These are phyloP conservation scores for Aratinga solstitialis DNA, from an alignment of 2,797 vertebrate species.

Conservation along the genomic window DNA sequence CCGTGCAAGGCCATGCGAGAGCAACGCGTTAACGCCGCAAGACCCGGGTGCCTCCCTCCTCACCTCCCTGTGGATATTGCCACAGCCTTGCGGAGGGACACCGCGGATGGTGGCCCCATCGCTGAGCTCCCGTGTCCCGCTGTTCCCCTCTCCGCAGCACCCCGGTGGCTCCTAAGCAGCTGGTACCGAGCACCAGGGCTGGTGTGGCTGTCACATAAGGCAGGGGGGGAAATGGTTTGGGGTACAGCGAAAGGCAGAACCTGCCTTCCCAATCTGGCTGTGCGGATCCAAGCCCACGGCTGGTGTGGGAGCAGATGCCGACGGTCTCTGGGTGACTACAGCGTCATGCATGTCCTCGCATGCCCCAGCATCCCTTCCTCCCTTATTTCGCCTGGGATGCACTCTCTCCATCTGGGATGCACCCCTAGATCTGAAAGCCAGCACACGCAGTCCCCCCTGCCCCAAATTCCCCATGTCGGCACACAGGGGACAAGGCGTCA, in stretches of 20 bases:
- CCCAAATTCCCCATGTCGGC: neutral
- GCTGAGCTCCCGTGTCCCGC: accelerated
- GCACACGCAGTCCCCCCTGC: accelerated
- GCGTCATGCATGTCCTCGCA: accelerated
- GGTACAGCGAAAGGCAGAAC: accelerated
- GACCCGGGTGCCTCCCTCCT: neutral
- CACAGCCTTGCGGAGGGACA: neutral
- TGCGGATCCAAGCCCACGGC: accelerated
- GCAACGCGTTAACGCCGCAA: neutral
- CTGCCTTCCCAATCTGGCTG: neutral
- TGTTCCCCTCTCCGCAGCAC: neutral
- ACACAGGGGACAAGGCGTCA: neutral
- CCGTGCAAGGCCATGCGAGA: neutral
- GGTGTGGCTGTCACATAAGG: neutral
- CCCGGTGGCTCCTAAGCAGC: neutral
- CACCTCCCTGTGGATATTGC: accelerated
- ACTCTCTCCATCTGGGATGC: accelerated
- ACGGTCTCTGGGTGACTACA: neutral
- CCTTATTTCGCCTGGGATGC: neutral
- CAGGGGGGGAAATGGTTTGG: neutral
- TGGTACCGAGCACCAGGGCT: neutral
- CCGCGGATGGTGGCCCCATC: accelerated
- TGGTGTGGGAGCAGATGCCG: neutral
- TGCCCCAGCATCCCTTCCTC: neutral
- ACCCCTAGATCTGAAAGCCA: neutral